phyloP scores from a whole-genome alignment of 2,113 vertebrate genomes.

The Telmatochromis brachygnathus region DNA sequence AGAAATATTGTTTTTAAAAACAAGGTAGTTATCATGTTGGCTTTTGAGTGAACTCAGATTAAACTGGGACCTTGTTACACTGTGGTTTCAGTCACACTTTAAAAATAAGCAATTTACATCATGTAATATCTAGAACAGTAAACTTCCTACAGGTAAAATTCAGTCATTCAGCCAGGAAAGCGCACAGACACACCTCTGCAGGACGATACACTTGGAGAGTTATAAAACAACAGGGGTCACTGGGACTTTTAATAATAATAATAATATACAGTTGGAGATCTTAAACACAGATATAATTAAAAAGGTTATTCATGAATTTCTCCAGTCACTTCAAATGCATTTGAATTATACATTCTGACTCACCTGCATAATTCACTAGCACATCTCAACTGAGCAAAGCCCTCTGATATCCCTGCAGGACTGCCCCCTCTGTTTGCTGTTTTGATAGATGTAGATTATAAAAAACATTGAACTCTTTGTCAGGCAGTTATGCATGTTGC shows the following conservation, averaged over 20 bases:
- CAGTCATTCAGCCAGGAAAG: background rate
- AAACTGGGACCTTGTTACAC: background rate
- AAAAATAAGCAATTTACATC: background rate
- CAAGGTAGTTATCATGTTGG: background rate
- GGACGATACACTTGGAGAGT: background rate
- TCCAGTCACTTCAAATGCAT: background rate
- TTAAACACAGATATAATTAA: background rate
- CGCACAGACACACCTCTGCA: rapidly evolving
- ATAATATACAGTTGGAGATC: rapidly evolving
- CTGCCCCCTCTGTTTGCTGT: background rate
- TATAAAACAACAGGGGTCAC: background rate
- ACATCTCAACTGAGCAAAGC: background rate
- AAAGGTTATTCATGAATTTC: background rate
- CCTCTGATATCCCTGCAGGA: background rate
- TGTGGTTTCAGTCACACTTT: background rate
- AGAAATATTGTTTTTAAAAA: background rate
- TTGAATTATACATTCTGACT: background rate
- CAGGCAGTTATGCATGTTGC: background rate
- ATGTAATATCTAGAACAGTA: background rate
- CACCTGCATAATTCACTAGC: background rate
- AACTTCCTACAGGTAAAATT: background rate
- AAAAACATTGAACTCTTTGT: background rate
- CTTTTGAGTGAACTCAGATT: background rate
- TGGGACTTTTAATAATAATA: background rate
- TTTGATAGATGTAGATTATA: background rate